Conservation (phyloP, 2,888 invertebrate species). For the Apocheima hispidaria region DNA sequence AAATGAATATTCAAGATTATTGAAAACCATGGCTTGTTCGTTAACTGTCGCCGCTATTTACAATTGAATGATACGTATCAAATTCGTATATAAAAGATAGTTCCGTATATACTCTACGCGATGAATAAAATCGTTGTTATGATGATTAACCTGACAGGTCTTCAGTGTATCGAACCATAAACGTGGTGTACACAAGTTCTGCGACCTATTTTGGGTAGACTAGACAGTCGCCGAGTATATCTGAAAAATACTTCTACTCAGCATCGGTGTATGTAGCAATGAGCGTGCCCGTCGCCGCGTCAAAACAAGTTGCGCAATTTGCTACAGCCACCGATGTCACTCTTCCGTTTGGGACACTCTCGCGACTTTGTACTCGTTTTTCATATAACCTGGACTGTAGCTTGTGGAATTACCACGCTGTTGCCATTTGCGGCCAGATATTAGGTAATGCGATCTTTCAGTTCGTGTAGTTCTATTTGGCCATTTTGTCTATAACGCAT, state of each 20-base stretch:
- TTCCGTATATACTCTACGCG: constrained; percentile 3
- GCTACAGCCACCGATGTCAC: constrained; percentile 60
- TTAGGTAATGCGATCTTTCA: no score
- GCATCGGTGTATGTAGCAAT: constrained; percentile 57
- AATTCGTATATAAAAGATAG: constrained; percentile 5
- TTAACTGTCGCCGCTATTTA: constrained; percentile 1
- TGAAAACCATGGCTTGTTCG: constrained; percentile 12
- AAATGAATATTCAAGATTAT: constrained; percentile 19
- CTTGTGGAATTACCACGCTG: constrained; percentile 7
- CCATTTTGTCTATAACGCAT: no score
- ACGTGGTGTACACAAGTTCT: constrained; percentile 22
- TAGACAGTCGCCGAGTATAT: constrained; percentile 34
- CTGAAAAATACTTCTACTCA: constrained; percentile 50
- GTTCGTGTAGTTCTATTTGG: no score
- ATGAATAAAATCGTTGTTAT: constrained; percentile 8
- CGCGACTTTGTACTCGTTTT: constrained; percentile 16
- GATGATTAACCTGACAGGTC: constrained; percentile 17
- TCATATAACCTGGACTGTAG: constrained; percentile 1
- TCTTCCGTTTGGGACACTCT: constrained; percentile 44
- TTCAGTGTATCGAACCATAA: constrained; percentile 22
- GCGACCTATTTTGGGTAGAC: constrained; percentile 44
- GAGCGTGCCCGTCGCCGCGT: constrained; percentile 54
- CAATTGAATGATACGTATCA: constrained; percentile 11
- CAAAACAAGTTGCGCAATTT: constrained; percentile 77
- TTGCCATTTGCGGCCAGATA: not conserved